Conservation (phyloP, 2,113 vertebrate species). For the Sinocyclocheilus grahami region DNA sequence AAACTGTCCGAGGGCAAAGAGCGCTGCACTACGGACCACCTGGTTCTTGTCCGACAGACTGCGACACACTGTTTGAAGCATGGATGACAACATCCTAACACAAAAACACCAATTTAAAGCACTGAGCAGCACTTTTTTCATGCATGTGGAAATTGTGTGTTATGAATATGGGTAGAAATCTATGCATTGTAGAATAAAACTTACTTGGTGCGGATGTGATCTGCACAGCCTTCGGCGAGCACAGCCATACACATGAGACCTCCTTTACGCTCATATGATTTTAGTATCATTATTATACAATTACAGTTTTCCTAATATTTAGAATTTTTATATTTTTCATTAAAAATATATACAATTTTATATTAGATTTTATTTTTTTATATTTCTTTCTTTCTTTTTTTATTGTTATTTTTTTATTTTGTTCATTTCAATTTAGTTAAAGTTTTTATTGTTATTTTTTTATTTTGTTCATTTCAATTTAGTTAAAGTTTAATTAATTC, state of each 20-base stretch:
- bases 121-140: neutral
- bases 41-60: conserved; percentile 80
- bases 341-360: too few species aligned
- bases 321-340: too few species aligned
- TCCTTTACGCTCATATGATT: conserved; percentile 84
- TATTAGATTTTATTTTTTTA: too few species aligned
- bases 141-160: neutral
- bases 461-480: too few species aligned
- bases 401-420: too few species aligned
- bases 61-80: conserved; percentile 83
- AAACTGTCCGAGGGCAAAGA: conserved; percentile 89
- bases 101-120: neutral
- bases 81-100: conserved; percentile 78
- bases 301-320: too few species aligned
- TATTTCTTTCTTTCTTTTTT: too few species aligned
- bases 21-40: conserved; percentile 82
- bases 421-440: too few species aligned
- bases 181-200: neutral
- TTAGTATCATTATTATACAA: too few species aligned
- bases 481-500: too few species aligned
- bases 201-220: conserved; percentile 88
- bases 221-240: conserved; percentile 87
- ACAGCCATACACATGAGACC: conserved; percentile 88
- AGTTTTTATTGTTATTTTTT: too few species aligned
- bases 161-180: too few species aligned